Evolutionary conservation across 1,140 invertebrate species (phyloP), one percentile per base, ranked within the genome.

Genomic region (Diploscapter pachys): DNA sequence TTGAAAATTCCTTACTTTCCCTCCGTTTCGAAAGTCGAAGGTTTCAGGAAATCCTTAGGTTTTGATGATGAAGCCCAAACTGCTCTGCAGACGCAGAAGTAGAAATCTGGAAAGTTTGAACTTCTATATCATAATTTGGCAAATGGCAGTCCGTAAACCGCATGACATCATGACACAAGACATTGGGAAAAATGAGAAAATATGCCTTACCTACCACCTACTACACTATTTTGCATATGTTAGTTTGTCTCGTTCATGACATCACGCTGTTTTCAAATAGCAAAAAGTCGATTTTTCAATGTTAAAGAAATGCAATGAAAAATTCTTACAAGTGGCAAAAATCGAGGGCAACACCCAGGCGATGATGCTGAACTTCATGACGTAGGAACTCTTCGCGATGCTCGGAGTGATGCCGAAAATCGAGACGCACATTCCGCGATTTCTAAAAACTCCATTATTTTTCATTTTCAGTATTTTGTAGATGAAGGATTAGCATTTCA

Each of bases 311-410:
- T 31, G 31, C 31, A 31, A 31, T 31, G 31, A 31, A 31, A 31
- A 31, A 31, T 31, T 59, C 57, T 31, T 31, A 11, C 57, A 11
- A 54, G 79, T 82, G 4, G 82, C 82, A 6, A 84, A 56, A 61
- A 84, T 62, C 2, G 82, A 82, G 2, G 82, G 82, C 72, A 83
- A 61, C 51, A 84, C 72, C 81, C 82, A 83, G 4, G 82, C 79
- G 8, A 83, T n/a, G 5, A 73, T 76, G 63, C 74, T 80, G 70
- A 83, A 83, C 65, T 75, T 76, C 63, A 84, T 65, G 4, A 83
- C 77, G 71, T 83, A 83, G n/a, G 71, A 73, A 63, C 65, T 80
- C 66, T 77, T 78, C 48, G 78, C 8, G 31, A 61, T 59, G 61
- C 66, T 66, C 49, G 56, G 62, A 48, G 76, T 59, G 8, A 56